Percentiles rank a stretch among this genome's conserved stretches.
Conservation (phyloP, 2,797 vertebrate species). For the Lophotriccus pileatus region DNA sequence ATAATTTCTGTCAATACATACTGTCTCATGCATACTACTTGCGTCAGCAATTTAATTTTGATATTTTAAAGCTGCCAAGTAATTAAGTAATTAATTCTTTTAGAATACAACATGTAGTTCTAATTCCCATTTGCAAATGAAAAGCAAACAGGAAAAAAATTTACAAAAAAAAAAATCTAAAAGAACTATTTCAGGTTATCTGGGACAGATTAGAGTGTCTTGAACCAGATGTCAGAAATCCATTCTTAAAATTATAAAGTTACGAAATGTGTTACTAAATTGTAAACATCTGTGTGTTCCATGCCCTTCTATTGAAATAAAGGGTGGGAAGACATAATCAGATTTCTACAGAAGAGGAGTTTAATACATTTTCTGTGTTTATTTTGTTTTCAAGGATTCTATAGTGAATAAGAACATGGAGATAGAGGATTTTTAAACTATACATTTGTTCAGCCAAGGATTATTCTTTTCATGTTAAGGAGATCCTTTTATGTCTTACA, state of each 20-base stretch:
- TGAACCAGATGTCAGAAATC: not conserved
- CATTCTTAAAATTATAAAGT: not conserved
- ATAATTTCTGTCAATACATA: not conserved
- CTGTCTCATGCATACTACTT: not conserved
- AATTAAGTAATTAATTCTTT: not conserved
- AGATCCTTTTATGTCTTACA: not conserved
- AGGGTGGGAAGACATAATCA: not conserved
- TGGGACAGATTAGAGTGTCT: not conserved
- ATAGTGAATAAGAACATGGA: not conserved
- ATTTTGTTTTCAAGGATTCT: not conserved
- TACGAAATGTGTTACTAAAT: not conserved
- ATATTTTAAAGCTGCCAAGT: not conserved
- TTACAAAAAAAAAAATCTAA: accelerated
- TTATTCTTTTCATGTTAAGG: not conserved
- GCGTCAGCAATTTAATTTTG: not conserved
- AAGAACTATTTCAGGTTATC: not conserved
- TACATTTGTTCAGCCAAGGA: not conserved
- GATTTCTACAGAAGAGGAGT: not conserved
- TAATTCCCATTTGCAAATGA: not conserved
- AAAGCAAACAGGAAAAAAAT: not conserved
- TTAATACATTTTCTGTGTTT: not conserved
- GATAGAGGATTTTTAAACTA: not conserved
- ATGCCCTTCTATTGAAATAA: not conserved
- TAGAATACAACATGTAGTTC: not conserved
- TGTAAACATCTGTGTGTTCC: not conserved